Percentiles rank a stretch among this genome's conserved stretches.
Conservation (phyloP, 2,888 invertebrate species). For the Pollenia angustigena region DNA sequence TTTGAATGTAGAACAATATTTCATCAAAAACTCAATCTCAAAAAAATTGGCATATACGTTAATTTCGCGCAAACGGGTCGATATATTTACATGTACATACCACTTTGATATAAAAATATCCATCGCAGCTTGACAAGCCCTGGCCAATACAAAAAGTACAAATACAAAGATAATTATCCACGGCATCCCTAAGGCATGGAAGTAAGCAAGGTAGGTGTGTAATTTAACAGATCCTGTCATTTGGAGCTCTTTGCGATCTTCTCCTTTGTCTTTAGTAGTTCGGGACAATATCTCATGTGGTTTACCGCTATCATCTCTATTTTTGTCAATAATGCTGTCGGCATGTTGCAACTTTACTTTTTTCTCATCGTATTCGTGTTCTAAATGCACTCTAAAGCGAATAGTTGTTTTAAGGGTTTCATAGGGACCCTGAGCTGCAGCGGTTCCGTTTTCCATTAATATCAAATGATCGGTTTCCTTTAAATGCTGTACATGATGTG, state of each 20-base stretch:
- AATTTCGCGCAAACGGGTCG: too few species aligned
- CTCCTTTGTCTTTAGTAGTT: conserved; percentile 74
- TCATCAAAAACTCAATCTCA: too few species aligned
- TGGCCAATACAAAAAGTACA: conserved; percentile 86
- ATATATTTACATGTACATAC: conserved; percentile 84
- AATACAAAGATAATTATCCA: conserved; percentile 79
- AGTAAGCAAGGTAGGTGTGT: conserved; percentile 86
- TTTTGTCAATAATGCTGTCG: conserved; percentile 79
- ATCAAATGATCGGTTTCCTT: conserved; percentile 85
- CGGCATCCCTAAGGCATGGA: conserved; percentile 85
- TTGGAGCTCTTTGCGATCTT: conserved; percentile 85
- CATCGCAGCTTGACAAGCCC: conserved; percentile 87
- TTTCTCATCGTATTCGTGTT: conserved; percentile 77
- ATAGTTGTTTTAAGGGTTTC: conserved; percentile 85
- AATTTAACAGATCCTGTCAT: conserved; percentile 87
- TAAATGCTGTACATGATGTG: conserved; percentile 88
- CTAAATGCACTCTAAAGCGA: conserved; percentile 84
- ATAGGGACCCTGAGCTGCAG: conserved; percentile 81
- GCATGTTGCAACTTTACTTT: conserved; percentile 74
- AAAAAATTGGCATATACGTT: too few species aligned
- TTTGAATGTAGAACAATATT: too few species aligned
- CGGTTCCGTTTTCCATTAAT: conserved; percentile 85
- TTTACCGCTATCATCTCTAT: conserved; percentile 57
- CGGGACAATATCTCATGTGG: conserved; percentile 31
- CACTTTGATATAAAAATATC: conserved; percentile 91